Conservation (phyloP, 2,888 invertebrate species). For the Camptogramma bilineatum region DNA sequence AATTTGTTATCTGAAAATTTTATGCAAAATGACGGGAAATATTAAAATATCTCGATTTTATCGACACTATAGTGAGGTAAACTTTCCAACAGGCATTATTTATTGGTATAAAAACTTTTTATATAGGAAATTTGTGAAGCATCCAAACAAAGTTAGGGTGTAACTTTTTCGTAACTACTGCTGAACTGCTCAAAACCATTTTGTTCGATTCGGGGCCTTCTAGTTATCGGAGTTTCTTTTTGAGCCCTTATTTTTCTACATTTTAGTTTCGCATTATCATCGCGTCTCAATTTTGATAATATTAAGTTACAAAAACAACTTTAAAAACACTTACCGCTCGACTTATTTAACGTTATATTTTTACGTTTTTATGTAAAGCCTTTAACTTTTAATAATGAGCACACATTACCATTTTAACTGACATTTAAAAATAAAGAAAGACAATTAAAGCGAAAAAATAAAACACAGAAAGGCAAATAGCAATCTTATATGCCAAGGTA, state of each 20-base stretch:
- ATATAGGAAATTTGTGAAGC: conserved; percentile 27
- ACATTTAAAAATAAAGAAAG: too few relatives aligned
- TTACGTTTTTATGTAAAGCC: too few relatives aligned
- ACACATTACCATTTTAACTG: too few relatives aligned
- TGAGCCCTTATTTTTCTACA: conserved; percentile 2
- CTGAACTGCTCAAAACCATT: conserved; percentile 26
- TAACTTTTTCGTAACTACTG: conserved; percentile 33
- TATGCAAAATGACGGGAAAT: conserved; percentile 22
- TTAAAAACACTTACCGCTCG: too few relatives aligned
- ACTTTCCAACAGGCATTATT: conserved; percentile 23
- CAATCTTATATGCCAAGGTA: too few relatives aligned
- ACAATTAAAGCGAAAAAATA: too few relatives aligned
- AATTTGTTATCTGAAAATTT: conserved; percentile 24
- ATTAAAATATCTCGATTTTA: conserved; percentile 23
- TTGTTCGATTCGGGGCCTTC: conserved; percentile 26
- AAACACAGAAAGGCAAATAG: too few relatives aligned
- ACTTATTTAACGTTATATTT: too few relatives aligned
- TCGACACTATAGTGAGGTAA: conserved; percentile 11
- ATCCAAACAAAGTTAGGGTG: conserved; percentile 23
- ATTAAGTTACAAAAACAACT: too few relatives aligned
- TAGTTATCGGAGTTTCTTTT: conserved; percentile 14
- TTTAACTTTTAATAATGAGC: too few relatives aligned
- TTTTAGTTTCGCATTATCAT: not conserved
- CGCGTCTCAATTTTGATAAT: not conserved
- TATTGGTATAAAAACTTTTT: conserved; percentile 28